Evolutionary conservation across 2,113 vertebrate species (phyloP).

Genomic region (Hypanus sabinus): DNA sequence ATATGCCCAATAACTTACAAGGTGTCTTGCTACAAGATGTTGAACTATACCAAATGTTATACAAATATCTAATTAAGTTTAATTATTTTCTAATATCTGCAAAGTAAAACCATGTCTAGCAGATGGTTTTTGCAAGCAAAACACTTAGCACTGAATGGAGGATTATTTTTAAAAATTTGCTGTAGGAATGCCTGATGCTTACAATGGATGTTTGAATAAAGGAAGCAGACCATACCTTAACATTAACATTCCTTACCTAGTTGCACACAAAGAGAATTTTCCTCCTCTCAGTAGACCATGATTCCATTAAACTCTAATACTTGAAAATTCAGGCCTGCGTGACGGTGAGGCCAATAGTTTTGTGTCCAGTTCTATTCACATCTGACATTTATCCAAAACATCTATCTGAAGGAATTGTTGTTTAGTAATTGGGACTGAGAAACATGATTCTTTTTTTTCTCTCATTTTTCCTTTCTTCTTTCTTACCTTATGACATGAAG

Average conservation of each 20-base stretch:
- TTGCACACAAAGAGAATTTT: background rate
- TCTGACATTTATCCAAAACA: background rate
- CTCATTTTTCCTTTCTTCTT: background rate
- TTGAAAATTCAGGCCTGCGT: background rate
- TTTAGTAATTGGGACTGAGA: background rate
- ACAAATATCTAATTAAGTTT: background rate
- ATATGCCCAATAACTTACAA: background rate
- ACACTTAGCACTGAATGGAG: background rate
- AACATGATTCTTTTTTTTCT: background rate
- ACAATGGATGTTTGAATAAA: background rate
- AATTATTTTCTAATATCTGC: background rate
- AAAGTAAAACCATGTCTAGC: background rate
- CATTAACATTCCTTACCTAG: background rate
- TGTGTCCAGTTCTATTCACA: background rate
- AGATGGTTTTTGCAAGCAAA: slow-evolving; percentile 9
- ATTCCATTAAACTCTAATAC: background rate
- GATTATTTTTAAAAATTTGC: background rate
- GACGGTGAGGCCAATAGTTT: background rate
- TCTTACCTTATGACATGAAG: too few relatives aligned
- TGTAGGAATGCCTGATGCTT: background rate
- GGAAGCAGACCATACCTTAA: background rate
- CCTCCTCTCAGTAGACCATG: background rate
- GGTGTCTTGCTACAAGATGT: background rate
- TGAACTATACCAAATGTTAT: background rate
- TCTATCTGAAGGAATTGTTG: background rate